These are phyloP conservation scores for Digitonthophagus gazella DNA, from an alignment of 2,888 invertebrate species.

Conservation along the genomic window DNA sequence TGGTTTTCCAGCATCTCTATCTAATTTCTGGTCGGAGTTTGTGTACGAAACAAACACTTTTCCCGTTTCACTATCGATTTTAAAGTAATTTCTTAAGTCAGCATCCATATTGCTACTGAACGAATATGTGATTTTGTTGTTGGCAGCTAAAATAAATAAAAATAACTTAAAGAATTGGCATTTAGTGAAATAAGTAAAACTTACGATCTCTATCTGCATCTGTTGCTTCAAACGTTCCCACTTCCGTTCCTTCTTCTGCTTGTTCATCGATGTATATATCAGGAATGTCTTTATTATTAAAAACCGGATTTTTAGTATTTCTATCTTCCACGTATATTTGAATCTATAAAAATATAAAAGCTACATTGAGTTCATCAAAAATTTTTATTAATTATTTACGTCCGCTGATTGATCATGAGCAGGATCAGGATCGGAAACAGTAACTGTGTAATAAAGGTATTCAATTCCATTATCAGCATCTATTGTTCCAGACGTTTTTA, in stretches of 20 bases:
- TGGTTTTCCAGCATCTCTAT: slow-evolving; percentile 55
- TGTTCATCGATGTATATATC: slow-evolving; percentile 55
- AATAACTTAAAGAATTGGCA: not conserved
- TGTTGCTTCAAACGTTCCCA: slow-evolving; percentile 49
- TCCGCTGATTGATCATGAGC: slow-evolving; percentile 51
- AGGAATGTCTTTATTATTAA: slow-evolving; percentile 40
- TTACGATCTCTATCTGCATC: slow-evolving; percentile 63
- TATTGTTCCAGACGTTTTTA: slow-evolving; percentile 55
- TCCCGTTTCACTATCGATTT: slow-evolving; percentile 54
- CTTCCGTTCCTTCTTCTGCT: slow-evolving; percentile 47
- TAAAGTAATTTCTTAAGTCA: slow-evolving; percentile 54
- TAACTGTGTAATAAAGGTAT: slow-evolving; percentile 56
- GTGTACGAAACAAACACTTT: slow-evolving; percentile 52
- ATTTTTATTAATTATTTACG: not conserved
- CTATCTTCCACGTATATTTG: slow-evolving; percentile 58
- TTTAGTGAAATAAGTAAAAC: slow-evolving; percentile 25
- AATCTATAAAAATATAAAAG: slow-evolving; percentile 50
- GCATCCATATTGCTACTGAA: slow-evolving; percentile 51
- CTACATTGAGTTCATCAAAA: not conserved
- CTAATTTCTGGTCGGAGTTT: slow-evolving; percentile 50
- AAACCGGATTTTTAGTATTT: slow-evolving; percentile 58
- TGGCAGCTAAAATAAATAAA: slow-evolving; percentile 48
- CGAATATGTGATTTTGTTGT: slow-evolving; percentile 56
- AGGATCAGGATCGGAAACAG: slow-evolving; percentile 53
- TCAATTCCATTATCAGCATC: slow-evolving; percentile 58